Percentiles rank a stretch among this genome's conserved stretches.
These are phyloP conservation scores for Lates calcarifer DNA, from an alignment of 2,113 vertebrate genomes.

Conservation along the genomic window DNA sequence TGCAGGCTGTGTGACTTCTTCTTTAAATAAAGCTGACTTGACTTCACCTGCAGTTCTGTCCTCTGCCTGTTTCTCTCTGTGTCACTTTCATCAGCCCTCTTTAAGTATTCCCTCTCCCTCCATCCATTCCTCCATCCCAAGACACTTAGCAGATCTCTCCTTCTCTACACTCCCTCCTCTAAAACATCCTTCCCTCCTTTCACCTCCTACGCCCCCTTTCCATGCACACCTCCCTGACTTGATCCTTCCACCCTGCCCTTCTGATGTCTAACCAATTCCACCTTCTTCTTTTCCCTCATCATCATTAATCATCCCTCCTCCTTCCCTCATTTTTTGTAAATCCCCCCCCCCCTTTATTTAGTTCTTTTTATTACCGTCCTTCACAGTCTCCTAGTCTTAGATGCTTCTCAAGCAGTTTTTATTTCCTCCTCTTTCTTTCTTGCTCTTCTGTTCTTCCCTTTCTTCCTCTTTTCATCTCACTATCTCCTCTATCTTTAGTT, in stretches of 20 bases:
- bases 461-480: no score
- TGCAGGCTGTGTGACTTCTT: not conserved
- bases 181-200: not conserved
- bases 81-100: not conserved
- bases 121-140: not conserved
- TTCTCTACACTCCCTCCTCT: not conserved
- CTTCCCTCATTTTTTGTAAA: not conserved
- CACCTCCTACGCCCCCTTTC: not conserved
- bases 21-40: conserved; percentile 1
- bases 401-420: not conserved
- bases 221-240: not conserved
- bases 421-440: not conserved
- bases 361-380: conserved; percentile 1
- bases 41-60: not conserved
- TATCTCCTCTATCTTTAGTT: not conserved
- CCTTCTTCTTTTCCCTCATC: not conserved
- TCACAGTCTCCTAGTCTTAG: not conserved
- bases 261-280: not conserved
- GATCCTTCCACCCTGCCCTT: not conserved
- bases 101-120: not conserved
- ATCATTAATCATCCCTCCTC: conserved; percentile 15
- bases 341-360: not conserved
- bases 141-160: not conserved
- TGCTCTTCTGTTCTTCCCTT: not conserved
- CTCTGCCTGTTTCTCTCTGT: not conserved